Conservation (phyloP, 1,140 invertebrate genomes). For the Caenorhabditis remanei region DNA sequence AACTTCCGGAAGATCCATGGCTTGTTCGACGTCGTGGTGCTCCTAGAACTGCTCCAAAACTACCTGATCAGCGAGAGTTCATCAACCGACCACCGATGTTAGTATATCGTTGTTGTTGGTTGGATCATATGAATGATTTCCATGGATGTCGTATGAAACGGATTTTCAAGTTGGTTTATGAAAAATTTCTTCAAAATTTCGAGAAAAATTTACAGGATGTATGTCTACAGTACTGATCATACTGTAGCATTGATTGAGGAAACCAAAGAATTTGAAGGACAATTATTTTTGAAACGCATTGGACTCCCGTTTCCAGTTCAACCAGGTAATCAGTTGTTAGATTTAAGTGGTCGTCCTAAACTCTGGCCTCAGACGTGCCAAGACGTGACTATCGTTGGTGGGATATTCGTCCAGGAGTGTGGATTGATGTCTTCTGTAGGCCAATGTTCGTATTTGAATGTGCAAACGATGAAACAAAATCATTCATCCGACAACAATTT, state of each 20-base stretch:
- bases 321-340: slow-evolving; percentile 12
- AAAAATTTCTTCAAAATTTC: background rate
- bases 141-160: slow-evolving; percentile 53
- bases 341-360: background rate
- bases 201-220: slow-evolving; percentile 4
- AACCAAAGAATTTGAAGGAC: slow-evolving; percentile 59
- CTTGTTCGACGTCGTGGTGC: background rate
- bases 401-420: slow-evolving; percentile 62
- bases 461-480: slow-evolving; percentile 50
- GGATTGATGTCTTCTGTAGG: slow-evolving; percentile 59
- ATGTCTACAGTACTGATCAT: slow-evolving; percentile 55
- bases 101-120: slow-evolving; percentile 53
- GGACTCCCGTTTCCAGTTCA: slow-evolving; percentile 24
- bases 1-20: slow-evolving; percentile 54
- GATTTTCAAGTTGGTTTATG: slow-evolving; percentile 22
- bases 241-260: slow-evolving; percentile 57
- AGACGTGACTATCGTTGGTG: slow-evolving; percentile 54
- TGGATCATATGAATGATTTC: slow-evolving; percentile 59
- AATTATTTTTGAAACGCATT: slow-evolving; percentile 60
- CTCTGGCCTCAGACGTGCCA: slow-evolving; percentile 23
- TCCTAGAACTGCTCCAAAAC: background rate
- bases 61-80: slow-evolving; percentile 34
- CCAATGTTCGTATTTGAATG: slow-evolving; percentile 62
- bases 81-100: slow-evolving; percentile 49
- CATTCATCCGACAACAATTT: slow-evolving; percentile 54